Conservation (phyloP, 2,888 invertebrate species). For the Hypolimnas misippus region DNA sequence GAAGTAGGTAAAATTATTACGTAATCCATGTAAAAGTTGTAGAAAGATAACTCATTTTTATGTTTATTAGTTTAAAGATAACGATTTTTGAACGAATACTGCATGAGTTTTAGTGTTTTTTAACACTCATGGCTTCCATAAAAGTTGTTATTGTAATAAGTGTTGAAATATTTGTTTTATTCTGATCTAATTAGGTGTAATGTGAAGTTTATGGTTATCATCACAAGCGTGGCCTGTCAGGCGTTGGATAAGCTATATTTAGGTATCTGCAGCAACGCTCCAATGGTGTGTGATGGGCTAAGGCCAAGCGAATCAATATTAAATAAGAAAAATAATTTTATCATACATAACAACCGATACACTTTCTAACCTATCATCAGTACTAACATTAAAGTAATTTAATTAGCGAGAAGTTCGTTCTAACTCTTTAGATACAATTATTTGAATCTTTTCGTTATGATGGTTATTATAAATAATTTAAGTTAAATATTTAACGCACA, state of each 20-base stretch:
- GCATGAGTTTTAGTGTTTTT: background rate
- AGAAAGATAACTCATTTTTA: constrained; percentile 18
- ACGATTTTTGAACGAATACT: background rate
- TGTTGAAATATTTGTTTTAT: constrained; percentile 9
- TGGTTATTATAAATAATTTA: background rate
- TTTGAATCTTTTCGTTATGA: background rate
- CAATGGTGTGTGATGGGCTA: constrained; percentile 68
- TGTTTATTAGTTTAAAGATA: background rate
- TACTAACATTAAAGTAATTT: background rate
- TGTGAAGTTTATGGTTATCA: constrained; percentile 42
- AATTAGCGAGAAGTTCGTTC: background rate
- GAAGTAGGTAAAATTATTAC: constrained; percentile 25
- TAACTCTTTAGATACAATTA: background rate
- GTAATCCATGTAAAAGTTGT: constrained; percentile 5
- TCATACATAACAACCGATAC: background rate
- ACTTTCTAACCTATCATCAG: background rate
- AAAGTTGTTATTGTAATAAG: constrained; percentile 4
- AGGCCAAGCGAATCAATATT: constrained; percentile 66
- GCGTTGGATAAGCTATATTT: constrained; percentile 66
- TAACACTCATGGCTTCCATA: background rate
- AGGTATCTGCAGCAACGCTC: constrained; percentile 56
- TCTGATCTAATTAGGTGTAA: constrained; percentile 24
- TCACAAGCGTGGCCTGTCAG: constrained; percentile 57
- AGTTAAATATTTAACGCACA: constrained; percentile 18
- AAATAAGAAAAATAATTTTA: constrained; percentile 22